Conservation (phyloP, 2,797 vertebrate species). For the Lacerta agilis region DNA sequence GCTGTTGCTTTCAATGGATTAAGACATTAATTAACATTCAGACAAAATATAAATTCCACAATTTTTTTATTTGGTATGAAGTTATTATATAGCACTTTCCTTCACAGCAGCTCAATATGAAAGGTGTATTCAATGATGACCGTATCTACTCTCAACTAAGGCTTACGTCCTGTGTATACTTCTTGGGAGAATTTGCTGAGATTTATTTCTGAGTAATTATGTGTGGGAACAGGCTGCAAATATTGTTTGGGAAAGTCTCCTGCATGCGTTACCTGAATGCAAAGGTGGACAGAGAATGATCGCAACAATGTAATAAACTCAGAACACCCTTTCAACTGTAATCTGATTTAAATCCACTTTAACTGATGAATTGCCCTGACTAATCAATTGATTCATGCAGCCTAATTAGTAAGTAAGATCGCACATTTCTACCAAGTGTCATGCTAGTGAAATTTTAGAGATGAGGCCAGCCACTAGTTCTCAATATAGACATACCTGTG, state of each 20-base stretch:
- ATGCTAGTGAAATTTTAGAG: not conserved
- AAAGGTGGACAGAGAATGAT: not conserved
- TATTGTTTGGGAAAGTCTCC: not conserved
- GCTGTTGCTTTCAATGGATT: conserved; percentile 9
- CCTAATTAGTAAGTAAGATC: not conserved
- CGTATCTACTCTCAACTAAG: not conserved
- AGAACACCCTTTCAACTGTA: not conserved
- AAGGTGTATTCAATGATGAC: not conserved
- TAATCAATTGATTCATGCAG: not conserved
- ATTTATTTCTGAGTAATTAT: not conserved
- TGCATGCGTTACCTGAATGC: not conserved
- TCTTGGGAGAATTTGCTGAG: not conserved
- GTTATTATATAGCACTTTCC: too few species aligned
- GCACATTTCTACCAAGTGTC: not conserved
- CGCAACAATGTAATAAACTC: not conserved
- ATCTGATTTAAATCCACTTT: not conserved
- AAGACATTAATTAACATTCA: not conserved
- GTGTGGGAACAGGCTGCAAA: not conserved
- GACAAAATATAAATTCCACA: not conserved
- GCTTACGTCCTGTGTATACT: not conserved
- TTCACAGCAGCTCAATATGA: not conserved
- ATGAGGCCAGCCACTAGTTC: not conserved
- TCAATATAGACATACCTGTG: too few species aligned
- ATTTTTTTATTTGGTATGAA: not conserved
- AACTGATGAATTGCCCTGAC: not conserved